These are phyloP conservation scores for Tetrao urogallus DNA, from an alignment of 2,113 vertebrate species.

Conservation along the genomic window DNA sequence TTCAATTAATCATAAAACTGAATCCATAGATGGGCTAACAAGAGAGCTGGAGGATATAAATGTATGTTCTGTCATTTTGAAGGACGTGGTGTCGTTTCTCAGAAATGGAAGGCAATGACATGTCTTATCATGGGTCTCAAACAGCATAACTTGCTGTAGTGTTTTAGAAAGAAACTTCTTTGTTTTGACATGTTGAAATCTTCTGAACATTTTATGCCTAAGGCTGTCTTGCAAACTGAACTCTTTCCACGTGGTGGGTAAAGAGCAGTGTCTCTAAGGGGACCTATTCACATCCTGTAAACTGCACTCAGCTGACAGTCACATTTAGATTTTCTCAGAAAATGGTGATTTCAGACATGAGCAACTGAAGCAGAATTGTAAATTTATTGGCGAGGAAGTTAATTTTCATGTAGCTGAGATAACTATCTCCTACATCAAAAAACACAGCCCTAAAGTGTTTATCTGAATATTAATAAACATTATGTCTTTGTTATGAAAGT, in stretches of 20 bases:
- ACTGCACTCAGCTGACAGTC: constrained; percentile 18
- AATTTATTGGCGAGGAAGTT: neutral
- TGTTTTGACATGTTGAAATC: constrained; percentile 46
- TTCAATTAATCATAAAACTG: constrained; percentile 83
- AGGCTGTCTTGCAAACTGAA: constrained; percentile 44
- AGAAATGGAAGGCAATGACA: constrained; percentile 16
- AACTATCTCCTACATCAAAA: neutral
- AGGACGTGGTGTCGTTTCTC: neutral
- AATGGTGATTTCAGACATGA: neutral
- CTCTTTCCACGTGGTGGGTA: neutral
- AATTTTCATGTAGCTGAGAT: neutral
- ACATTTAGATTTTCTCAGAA: constrained; percentile 36
- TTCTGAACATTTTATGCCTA: constrained; percentile 52
- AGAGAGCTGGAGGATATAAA: constrained; percentile 88
- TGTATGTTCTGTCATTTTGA: constrained; percentile 77
- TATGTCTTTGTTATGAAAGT: neutral
- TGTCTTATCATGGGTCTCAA: neutral
- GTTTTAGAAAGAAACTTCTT: constrained; percentile 24
- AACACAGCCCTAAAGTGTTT: neutral
- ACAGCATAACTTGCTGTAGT: neutral
- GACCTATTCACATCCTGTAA: constrained; percentile 35
- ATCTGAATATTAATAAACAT: neutral
- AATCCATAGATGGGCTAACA: constrained; percentile 80
- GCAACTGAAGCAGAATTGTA: neutral
- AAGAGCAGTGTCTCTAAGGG: constrained; percentile 27